Percentiles rank a stretch among this genome's conserved stretches.
phyloP scores from a whole-genome alignment of 2,797 vertebrate genomes.

The Hapalemur alaotrensis region DNA sequence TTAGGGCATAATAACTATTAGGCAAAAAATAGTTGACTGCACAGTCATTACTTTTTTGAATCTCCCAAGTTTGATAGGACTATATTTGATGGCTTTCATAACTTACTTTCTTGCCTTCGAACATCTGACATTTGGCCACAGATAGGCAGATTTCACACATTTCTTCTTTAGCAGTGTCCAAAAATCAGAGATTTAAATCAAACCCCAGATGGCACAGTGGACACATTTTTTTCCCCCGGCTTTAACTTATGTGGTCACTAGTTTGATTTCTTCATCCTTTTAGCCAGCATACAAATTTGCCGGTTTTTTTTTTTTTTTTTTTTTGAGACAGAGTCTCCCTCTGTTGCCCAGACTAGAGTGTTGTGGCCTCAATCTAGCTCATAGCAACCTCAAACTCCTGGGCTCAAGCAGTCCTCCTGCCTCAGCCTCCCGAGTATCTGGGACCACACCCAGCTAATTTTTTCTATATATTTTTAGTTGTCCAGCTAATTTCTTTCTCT shows the following conservation, averaged over 20 bases:
- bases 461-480: too few species aligned
- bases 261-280: background rate
- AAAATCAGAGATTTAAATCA: slow-evolving; percentile 47
- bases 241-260: slow-evolving; percentile 7
- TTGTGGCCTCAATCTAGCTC: too few species aligned
- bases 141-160: background rate
- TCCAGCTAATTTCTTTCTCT: too few species aligned
- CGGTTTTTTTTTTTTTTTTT: too few species aligned
- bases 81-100: slow-evolving; percentile 15
- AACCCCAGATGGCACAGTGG: background rate
- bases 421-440: too few species aligned
- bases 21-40: background rate
- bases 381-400: too few species aligned
- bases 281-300: background rate
- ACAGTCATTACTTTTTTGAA: background rate
- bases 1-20: background rate
- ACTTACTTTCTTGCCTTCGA: background rate
- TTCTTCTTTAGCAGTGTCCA: background rate
- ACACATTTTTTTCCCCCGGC: background rate
- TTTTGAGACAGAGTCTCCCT: too few species aligned
- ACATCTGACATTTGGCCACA: background rate
- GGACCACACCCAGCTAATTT: too few species aligned
- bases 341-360: too few species aligned
- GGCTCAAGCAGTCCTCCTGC: too few species aligned
- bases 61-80: background rate